Evolutionary conservation across 2,797 vertebrate species (phyloP).

Genomic region (Pipistrellus nathusii): DNA sequence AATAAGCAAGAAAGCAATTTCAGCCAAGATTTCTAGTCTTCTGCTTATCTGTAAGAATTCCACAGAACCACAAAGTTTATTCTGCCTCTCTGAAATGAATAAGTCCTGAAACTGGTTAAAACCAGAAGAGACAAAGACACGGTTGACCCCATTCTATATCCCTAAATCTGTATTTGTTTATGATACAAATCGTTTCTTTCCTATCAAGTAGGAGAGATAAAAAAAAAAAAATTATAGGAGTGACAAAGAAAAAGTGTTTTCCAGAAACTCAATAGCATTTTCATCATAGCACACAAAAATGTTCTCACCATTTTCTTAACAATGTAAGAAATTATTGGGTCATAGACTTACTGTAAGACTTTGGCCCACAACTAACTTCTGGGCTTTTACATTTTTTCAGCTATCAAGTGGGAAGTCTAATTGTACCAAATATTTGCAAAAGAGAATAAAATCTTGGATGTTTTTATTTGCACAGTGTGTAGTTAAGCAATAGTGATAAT

Average conservation of each 20-base stretch:
- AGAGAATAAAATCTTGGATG: background rate
- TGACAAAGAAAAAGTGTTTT: slow-evolving; percentile 64
- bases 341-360: background rate
- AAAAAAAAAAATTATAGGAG: slow-evolving; percentile 62
- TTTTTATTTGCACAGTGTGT: background rate
- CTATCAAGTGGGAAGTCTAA: slow-evolving; percentile 33
- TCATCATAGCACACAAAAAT: background rate
- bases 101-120: slow-evolving; percentile 54
- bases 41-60: slow-evolving; percentile 74
- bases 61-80: slow-evolving; percentile 42
- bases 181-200: slow-evolving; percentile 70
- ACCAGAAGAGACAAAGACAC: slow-evolving; percentile 62
- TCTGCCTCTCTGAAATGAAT: slow-evolving; percentile 63
- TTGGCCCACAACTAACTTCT: background rate
- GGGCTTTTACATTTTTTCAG: background rate
- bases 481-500: background rate
- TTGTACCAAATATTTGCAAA: slow-evolving; percentile 8
- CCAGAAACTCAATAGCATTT: background rate
- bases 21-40: slow-evolving; percentile 60
- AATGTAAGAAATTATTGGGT: slow-evolving; percentile 40
- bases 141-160: slow-evolving; percentile 32
- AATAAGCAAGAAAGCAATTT: slow-evolving; percentile 79
- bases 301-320: slow-evolving; percentile 31
- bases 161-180: slow-evolving; percentile 63
- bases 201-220: slow-evolving; percentile 42